Evolutionary conservation across 2,113 vertebrate species (phyloP), one percentile per base, ranked within the genome.

Genomic region (Gallinago paraguaiae): DNA sequence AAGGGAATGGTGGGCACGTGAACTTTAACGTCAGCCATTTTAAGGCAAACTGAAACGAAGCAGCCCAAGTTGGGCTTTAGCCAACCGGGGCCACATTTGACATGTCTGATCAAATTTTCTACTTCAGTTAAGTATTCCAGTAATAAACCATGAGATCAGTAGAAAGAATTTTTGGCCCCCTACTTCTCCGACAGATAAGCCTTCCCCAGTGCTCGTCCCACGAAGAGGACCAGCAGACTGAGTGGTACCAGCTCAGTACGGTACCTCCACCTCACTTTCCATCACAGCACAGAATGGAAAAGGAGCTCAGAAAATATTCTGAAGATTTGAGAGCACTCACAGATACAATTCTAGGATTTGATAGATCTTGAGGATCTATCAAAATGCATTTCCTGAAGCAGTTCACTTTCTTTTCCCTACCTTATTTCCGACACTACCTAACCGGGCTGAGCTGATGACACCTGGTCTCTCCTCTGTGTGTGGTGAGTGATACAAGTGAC

Each of bases 41-140:
- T 57, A 87, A 63, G 72, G 83, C 77, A 84, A 64, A 63, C 93
- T 13, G 28, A 82, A 87, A 68, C 74, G 15, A 56, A 82, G 67
- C 54, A 0, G 82, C 87, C 88, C 86, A 56, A 37, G 50, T 22
- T 91, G 82, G 80, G 81, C 65, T 51, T 72, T 11, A 10, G 90
- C 92, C 92, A 86, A 20, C 23, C 79, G 82, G 65, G 82, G 68
- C 87, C 92, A 64, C 64, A 20, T 63, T 37, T 78, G 88, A 96
- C 90, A 83, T 28, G 82, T 96, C 94, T 79, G 91, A 95, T 90
- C 93, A 75, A 7, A 95, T 90, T 75, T 91, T 91, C 95, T 88
- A 56, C 92, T 74, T 86, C 67, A 79, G 19, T 92, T 82, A 79
- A 82, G n/a, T 19, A 68, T 43, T 88, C 77, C 65, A 68, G 72